Conservation (phyloP, 1,140 invertebrate genomes). For the Phortica variegata region DNA sequence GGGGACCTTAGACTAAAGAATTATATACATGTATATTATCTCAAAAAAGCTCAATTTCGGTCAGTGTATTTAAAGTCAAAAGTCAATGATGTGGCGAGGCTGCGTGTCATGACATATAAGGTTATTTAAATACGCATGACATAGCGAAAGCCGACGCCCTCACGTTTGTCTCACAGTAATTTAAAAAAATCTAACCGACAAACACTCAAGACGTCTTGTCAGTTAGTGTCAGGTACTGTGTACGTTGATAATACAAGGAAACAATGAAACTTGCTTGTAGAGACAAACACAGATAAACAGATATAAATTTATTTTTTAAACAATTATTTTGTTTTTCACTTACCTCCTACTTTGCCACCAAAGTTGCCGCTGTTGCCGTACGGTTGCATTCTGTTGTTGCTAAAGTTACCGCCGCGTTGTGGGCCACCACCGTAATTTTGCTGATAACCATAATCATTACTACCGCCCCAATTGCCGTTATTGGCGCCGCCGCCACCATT, state of each 20-base stretch:
- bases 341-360: slow-evolving; percentile 46
- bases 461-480: slow-evolving; percentile 39
- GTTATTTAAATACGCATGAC: slow-evolving; percentile 14
- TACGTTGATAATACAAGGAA: neutral
- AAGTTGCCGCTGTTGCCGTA: slow-evolving; percentile 56
- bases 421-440: slow-evolving; percentile 73
- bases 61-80: too few relatives aligned
- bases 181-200: slow-evolving; percentile 18
- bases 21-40: too few relatives aligned
- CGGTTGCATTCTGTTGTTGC: slow-evolving; percentile 60
- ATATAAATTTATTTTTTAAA: too few relatives aligned
- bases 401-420: slow-evolving; percentile 63
- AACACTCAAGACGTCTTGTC: slow-evolving; percentile 22
- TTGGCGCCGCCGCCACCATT: slow-evolving; percentile 25
- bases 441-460: slow-evolving; percentile 73
- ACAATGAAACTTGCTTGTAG: slow-evolving; percentile 60
- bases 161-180: slow-evolving; percentile 60
- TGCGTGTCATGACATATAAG: slow-evolving; percentile 12
- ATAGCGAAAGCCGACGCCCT: slow-evolving; percentile 16
- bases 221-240: slow-evolving; percentile 26
- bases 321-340: slow-evolving; percentile 58
- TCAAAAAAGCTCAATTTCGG: too few relatives aligned
- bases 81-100: slow-evolving; percentile 13
- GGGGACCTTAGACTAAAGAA: too few relatives aligned
- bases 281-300: too few relatives aligned